Evolutionary conservation across 2,888 invertebrate genomes (phyloP), one percentile per base, ranked within the genome.

Genomic region (Drosophila borborema): DNA sequence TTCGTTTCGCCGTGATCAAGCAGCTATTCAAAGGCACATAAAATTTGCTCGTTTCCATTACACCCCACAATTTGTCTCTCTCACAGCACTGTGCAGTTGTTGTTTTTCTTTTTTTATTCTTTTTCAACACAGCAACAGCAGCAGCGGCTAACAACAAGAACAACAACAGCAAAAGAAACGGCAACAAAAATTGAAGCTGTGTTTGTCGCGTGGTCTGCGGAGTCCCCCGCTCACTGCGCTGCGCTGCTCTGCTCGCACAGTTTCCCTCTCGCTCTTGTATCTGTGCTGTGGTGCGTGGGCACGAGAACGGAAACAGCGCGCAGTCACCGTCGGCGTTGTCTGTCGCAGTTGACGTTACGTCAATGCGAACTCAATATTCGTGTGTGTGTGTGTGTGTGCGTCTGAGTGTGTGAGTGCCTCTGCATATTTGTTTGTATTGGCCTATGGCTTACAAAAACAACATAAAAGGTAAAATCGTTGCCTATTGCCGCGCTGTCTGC

Each of bases 401-500:
- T 59, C 58, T 64, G 23, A 45, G 16, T 62, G 31, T 49, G 18
- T 31, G 20, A 43, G 34, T 43, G 20, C 31, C 34, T 55, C 40
- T 40, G 18, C 20, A 16, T 71, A 28, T 62, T 40, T 75, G 76
- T 79, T 59, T 85, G 77, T 77, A 59, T 67, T 64, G 61, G 63
- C 72, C 53, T 68, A 31, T 73, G 58, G 75, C 63, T 83, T 70
- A 65, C 76, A 80, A 79, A 71, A 86, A 69, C 66, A 82, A 80
- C 87, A 72, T 58, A 81, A 89, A 85, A 89, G 85, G 89, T 90
- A 90, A 85, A 86, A 89, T 74, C 89, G 82, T 74, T 87, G 84
- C 73, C 74, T 82, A 78, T 64, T 90, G 91, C 89, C 92, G 92
- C 90, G 91, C 84, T 92, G 92, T 91, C 91, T 92, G 82, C 78